Evolutionary conservation across 2,113 vertebrate genomes (phyloP).

Genomic region (Plestiodon gilberti): DNA sequence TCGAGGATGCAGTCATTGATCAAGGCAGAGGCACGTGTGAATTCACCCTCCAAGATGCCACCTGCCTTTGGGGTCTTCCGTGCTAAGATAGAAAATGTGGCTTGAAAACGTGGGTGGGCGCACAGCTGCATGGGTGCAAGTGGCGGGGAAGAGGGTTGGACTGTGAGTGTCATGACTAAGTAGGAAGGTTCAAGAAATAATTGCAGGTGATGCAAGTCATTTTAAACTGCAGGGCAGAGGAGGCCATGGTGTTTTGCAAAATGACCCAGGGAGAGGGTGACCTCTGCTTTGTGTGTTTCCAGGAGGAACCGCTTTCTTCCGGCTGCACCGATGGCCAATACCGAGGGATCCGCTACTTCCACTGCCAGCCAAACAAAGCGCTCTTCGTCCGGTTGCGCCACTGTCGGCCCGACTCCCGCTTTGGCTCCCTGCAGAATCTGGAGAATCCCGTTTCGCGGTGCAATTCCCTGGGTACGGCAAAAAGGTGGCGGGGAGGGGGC

Average conservation of each 20-base stretch:
- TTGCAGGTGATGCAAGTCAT: not conserved
- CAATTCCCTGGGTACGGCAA: conserved; percentile 80
- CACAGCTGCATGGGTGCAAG: too few species aligned
- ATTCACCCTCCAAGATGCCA: too few species aligned
- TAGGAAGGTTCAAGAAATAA: not conserved
- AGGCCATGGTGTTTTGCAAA: not conserved
- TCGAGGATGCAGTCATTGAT: too few species aligned
- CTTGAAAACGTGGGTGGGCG: too few species aligned
- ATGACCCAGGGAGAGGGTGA: not conserved
- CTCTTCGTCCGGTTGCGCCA: conserved; percentile 81
- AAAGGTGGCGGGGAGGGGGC: not conserved
- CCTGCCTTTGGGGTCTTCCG: too few species aligned
- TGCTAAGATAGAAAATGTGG: too few species aligned
- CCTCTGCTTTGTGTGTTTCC: not conserved
- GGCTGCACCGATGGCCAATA: conserved; percentile 82
- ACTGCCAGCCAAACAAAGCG: conserved; percentile 80
- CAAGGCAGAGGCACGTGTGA: too few species aligned
- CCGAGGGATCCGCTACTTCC: conserved; percentile 77
- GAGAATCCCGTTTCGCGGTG: conserved; percentile 83
- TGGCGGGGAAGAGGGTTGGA: too few species aligned
- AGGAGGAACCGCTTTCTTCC: conserved; percentile 81
- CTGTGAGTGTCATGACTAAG: not conserved
- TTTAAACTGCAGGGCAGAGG: not conserved
- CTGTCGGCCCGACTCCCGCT: conserved; percentile 84
- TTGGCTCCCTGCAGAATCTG: conserved; percentile 73